Base-by-base conservation (phyloP, 1,140 invertebrate genomes). In the Babylonia areolata region DNA sequence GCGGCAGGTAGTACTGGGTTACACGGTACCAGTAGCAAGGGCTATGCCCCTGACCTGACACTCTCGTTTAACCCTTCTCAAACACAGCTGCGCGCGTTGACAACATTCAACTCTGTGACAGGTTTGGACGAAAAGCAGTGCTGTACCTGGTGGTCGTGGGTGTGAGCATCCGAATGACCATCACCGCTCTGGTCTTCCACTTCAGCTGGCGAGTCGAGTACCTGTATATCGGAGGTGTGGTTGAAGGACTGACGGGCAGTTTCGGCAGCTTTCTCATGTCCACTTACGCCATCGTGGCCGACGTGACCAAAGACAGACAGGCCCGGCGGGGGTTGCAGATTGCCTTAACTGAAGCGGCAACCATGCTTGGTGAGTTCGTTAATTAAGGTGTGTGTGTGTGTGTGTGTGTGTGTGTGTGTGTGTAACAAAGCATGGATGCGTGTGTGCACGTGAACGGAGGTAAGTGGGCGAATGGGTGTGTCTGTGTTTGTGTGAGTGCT, bases 231-330 rank as follows among this genome's bases (percentile, higher is more conserved):
- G 71, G 71, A 5, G 35, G 33, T 31, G n/a, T 73, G 31, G 11
- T 73, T 15, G 9, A 73, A 28, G 71, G 71, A 28, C 31, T 73
- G 71, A 73, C 71, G 1, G 71, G 71, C 0, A 28, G 31, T 5
- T 73, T 35, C 71, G 71, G 71, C 31, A 17, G 71, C 35, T 73
- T 73, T 28, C 35, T 73, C 9, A 73, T 73, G 71, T 6, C 71
- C 31, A 35, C 9, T 28, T 73, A 73, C 71, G 9, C 71, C 71
- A 73, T 73, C 20, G 71, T 73, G 71, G 71, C 71, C 71, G 71
- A 73, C 33, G 71, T 37, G 15, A 73, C 71, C 1, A 73, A 73
- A 37, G 71, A 73, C 11, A 31, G 71, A 33, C 31, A 31, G 35
- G 20, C 12, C 11, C n/a, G 33, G 31, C 71, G 71, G 28, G 71